Conservation (phyloP, 2,797 vertebrate genomes). For the Eospalax fontanierii region DNA sequence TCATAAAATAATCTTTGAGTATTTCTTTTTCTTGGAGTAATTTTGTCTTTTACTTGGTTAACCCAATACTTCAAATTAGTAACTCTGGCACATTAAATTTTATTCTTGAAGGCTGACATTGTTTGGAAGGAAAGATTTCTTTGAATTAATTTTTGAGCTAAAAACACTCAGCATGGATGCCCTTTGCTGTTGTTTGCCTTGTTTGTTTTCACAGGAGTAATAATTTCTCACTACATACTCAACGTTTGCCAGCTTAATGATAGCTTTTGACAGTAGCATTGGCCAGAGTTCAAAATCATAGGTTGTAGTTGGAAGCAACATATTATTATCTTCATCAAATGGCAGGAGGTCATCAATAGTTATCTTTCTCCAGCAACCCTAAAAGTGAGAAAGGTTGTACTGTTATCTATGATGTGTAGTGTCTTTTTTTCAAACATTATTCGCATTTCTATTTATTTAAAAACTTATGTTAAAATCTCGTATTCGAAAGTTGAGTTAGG, state of each 20-base stretch:
- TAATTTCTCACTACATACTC: conserved; percentile 92
- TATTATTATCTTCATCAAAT: conserved; percentile 93
- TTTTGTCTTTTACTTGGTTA: conserved; percentile 16
- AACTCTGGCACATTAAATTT: neutral
- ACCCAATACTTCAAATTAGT: neutral
- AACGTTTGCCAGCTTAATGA: conserved; percentile 95
- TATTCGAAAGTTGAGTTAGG: neutral
- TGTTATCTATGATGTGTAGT: neutral
- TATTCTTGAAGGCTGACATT: neutral
- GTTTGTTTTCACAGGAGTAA: neutral
- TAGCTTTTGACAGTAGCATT: conserved; percentile 96
- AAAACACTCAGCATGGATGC: neutral
- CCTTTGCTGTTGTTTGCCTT: neutral
- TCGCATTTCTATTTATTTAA: neutral
- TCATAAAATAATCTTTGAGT: neutral
- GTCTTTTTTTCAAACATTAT: neutral
- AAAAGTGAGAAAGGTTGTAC: conserved; percentile 34
- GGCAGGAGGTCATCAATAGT: conserved; percentile 95
- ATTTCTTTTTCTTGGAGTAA: neutral
- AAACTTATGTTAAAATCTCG: conserved; percentile 19
- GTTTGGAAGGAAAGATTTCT: neutral
- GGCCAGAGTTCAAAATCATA: conserved; percentile 96
- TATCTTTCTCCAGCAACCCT: conserved; percentile 98
- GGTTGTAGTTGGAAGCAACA: conserved; percentile 94
- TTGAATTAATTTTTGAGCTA: neutral